phyloP scores from a whole-genome alignment of 2,113 vertebrate species.

The Pongo abelii region DNA sequence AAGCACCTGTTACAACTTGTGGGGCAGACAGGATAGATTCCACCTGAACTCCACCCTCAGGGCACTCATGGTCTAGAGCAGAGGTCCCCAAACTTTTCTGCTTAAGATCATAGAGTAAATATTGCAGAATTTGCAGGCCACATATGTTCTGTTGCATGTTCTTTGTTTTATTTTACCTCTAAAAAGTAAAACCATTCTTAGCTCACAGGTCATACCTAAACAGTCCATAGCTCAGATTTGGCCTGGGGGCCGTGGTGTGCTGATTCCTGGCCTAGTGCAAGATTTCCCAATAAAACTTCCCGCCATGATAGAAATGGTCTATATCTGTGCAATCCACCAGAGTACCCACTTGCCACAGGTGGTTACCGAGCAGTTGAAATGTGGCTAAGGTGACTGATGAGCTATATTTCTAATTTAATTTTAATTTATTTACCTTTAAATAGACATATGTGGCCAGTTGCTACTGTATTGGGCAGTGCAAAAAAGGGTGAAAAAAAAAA shows the following conservation, averaged over 20 bases:
- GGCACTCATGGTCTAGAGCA: background rate
- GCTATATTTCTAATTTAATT: background rate
- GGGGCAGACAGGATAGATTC: background rate
- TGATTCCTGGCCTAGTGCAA: background rate
- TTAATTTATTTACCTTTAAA: background rate
- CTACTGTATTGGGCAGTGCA: background rate
- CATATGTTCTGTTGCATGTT: background rate
- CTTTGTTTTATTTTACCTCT: background rate
- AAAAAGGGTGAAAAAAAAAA: background rate
- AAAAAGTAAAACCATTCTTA: background rate
- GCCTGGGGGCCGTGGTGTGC: background rate
- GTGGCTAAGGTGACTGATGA: background rate
- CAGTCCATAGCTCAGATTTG: background rate
- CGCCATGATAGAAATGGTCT: accelerated
- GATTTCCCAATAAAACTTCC: background rate
- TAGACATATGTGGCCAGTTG: background rate
- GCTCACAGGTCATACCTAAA: background rate
- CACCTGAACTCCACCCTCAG: background rate
- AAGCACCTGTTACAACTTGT: background rate
- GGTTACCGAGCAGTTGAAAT: background rate
- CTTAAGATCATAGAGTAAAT: background rate
- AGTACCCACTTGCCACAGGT: accelerated
- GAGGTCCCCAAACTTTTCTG: background rate
- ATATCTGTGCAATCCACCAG: background rate
- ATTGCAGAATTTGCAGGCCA: background rate